Conservation (phyloP, 1,140 invertebrate species). For the Aphelenchoides avenae region DNA sequence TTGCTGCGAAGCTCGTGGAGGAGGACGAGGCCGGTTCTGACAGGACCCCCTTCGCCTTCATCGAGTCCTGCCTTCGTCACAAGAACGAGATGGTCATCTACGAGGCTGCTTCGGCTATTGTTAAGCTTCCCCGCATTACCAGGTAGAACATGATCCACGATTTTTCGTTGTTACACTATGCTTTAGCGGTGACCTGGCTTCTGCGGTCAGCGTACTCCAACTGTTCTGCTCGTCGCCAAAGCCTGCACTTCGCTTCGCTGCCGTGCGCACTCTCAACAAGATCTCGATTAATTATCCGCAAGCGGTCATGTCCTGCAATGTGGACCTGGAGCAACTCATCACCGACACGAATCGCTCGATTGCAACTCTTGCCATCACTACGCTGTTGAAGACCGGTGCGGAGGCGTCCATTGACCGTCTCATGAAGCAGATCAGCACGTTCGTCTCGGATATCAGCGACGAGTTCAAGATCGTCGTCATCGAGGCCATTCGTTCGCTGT, state of each 20-base stretch:
- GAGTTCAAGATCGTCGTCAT: constrained; percentile 98
- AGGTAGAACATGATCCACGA: constrained; percentile 59
- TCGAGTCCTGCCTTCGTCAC: constrained; percentile 85
- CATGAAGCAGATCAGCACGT: constrained; percentile 96
- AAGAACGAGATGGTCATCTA: constrained; percentile 97
- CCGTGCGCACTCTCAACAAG: constrained; percentile 90
- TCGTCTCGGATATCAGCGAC: constrained; percentile 96
- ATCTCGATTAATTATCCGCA: constrained; percentile 83
- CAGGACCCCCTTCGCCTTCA: constrained; percentile 75
- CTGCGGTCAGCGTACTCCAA: constrained; percentile 88
- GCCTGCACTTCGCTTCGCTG: constrained; percentile 84
- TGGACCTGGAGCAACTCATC: constrained; percentile 93
- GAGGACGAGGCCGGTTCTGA: constrained; percentile 70
- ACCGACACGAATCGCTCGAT: constrained; percentile 91
- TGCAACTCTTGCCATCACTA: constrained; percentile 94
- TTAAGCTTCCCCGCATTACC: constrained; percentile 77
- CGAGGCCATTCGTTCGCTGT: constrained; percentile 74
- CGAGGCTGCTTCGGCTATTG: constrained; percentile 83
- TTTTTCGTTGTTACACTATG: neutral
- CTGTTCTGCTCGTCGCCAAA: constrained; percentile 90
- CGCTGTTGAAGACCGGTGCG: constrained; percentile 89
- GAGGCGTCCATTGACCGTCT: constrained; percentile 92
- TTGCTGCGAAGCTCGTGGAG: constrained; percentile 86
- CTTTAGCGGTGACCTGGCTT: constrained; percentile 72
- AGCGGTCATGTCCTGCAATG: constrained; percentile 90